These are phyloP conservation scores for Artemia sinica DNA, from an alignment of 2,888 invertebrate genomes.

Conservation along the genomic window DNA sequence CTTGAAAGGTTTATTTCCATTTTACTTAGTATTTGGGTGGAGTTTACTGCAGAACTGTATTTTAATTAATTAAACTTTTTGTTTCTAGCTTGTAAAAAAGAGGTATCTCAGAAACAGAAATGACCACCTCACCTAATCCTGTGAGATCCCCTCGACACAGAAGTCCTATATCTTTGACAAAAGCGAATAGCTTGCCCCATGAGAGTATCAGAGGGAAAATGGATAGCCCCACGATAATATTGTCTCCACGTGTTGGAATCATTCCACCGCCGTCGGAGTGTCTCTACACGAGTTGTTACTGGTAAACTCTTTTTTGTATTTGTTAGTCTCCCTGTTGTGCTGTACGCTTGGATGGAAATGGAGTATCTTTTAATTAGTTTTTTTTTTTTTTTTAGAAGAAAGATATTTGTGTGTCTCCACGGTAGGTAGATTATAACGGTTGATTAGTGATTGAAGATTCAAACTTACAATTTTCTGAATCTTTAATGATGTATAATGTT, in stretches of 20 bases:
- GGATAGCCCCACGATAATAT: neutral
- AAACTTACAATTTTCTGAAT: too few relatives aligned
- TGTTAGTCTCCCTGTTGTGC: slow-evolving; percentile 16
- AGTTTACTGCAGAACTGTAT: too few relatives aligned
- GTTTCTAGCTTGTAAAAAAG: too few relatives aligned
- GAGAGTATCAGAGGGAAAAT: neutral
- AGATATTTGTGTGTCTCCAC: too few relatives aligned
- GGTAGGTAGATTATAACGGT: too few relatives aligned
- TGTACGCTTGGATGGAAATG: slow-evolving; percentile 9
- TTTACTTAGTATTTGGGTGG: too few relatives aligned
- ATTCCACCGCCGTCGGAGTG: slow-evolving; percentile 34
- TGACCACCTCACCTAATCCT: neutral
- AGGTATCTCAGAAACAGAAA: neutral
- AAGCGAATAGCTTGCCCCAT: neutral
- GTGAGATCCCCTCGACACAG: slow-evolving; percentile 3
- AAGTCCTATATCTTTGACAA: neutral
- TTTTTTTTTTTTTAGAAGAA: too few relatives aligned
- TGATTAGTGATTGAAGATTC: too few relatives aligned
- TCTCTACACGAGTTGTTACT: slow-evolving; percentile 69
- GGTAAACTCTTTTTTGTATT: slow-evolving; percentile 39
- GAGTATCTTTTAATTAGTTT: too few relatives aligned
- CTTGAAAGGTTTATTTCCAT: too few relatives aligned
- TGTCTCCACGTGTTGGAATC: slow-evolving; percentile 4
- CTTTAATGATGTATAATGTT: too few relatives aligned
- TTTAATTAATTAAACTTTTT: too few relatives aligned